These are phyloP conservation scores for Drosophila albomicans DNA, from an alignment of 1,140 invertebrate genomes.

Conservation along the genomic window DNA sequence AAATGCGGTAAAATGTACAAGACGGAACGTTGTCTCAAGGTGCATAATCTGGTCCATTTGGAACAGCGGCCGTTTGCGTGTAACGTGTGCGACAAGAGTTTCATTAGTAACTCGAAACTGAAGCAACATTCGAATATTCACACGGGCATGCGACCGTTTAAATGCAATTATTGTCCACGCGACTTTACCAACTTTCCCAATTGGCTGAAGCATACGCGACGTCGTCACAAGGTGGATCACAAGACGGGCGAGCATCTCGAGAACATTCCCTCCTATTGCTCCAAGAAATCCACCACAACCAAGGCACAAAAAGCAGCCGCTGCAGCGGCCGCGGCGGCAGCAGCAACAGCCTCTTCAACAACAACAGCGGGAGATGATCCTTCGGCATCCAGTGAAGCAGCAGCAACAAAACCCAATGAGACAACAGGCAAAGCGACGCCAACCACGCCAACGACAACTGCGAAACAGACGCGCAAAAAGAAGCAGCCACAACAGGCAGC, in stretches of 20 bases:
- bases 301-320: constrained; percentile 70
- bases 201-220: constrained; percentile 86
- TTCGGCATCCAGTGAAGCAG: constrained; percentile 23
- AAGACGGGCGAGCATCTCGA: constrained; percentile 85
- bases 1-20: constrained; percentile 86
- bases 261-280: constrained; percentile 84
- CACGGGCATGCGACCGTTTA: constrained; percentile 86
- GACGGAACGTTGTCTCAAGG: constrained; percentile 86
- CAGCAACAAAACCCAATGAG: constrained; percentile 14
- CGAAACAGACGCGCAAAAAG: constrained; percentile 69
- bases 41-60: constrained; percentile 85
- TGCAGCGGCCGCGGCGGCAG: constrained; percentile 58
- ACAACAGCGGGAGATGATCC: constrained; percentile 18
- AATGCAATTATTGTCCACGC: constrained; percentile 86
- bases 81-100: constrained; percentile 86
- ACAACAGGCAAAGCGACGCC: constrained; percentile 11
- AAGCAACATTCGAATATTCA: constrained; percentile 87
- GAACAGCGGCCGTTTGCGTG: constrained; percentile 85
- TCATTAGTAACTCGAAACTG: constrained; percentile 86
- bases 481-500: constrained; percentile 72
- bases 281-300: constrained; percentile 78
- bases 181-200: constrained; percentile 87
- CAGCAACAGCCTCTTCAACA: constrained; percentile 25
- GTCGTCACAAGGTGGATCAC: constrained; percentile 86
- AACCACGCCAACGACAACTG: constrained; percentile 37